Evolutionary conservation across 2,113 vertebrate genomes (phyloP).

Genomic region (Gobio gobio): DNA sequence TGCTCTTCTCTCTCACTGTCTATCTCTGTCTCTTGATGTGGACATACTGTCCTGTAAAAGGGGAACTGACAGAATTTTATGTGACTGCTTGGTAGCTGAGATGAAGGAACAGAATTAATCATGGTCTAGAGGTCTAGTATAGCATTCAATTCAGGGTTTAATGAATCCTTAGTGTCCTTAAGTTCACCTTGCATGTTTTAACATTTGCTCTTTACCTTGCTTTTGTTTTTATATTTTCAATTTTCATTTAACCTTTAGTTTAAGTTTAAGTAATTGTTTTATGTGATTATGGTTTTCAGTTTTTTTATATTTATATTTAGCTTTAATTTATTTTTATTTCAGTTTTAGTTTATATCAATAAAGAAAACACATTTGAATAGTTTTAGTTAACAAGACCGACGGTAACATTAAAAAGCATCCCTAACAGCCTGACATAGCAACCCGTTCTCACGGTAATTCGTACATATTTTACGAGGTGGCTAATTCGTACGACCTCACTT

Average conservation of each 20-base stretch:
- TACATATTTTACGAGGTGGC: too few relatives aligned
- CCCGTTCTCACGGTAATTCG: too few relatives aligned
- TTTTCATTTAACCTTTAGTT: neutral
- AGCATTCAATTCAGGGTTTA: neutral
- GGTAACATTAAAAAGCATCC: too few relatives aligned
- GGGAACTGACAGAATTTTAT: conserved; percentile 14
- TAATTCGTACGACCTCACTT: too few relatives aligned
- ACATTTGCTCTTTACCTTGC: neutral
- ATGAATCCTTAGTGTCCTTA: conserved; percentile 1
- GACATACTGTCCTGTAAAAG: conserved; percentile 22
- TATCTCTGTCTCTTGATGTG: conserved; percentile 26
- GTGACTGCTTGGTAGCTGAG: conserved; percentile 16
- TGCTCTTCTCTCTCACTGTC: conserved; percentile 5
- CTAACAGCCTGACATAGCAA: too few relatives aligned
- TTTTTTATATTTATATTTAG: neutral
- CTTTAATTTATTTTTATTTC: neutral
- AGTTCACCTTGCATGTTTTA: conserved; percentile 22
- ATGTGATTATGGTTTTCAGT: neutral
- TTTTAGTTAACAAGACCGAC: too few relatives aligned
- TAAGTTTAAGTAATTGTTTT: neutral
- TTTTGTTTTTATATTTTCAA: neutral
- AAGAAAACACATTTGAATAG: too few relatives aligned
- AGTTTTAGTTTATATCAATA: too few relatives aligned
- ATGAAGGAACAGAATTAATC: conserved; percentile 43
- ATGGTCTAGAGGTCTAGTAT: conserved; percentile 16